Evolutionary conservation across 2,113 vertebrate species (phyloP), one percentile per base, ranked within the genome.

Genomic region (Axis porcinus): DNA sequence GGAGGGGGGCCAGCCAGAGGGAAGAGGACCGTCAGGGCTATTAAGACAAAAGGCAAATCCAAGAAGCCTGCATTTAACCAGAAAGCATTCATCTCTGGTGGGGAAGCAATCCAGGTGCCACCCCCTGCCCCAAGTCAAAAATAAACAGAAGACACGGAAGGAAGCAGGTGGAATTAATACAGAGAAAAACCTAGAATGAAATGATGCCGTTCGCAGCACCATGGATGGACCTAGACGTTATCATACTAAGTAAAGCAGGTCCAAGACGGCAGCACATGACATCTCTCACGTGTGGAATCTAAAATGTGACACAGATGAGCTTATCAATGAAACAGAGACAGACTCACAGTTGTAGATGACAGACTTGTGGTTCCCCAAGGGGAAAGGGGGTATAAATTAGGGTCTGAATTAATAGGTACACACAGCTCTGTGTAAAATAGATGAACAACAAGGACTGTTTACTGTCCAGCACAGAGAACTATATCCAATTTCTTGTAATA

Each of bases 211-310:
- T n/a, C 23, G 17, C 50, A 82, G 79, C 47, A 33, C 11, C 78
- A 2, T 13, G 78, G 10, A 13, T 54, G 79, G 79, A 82, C 30
- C 79, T 23, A 23, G 79, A n/a, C 6, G 2, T 54, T 5, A 7
- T n/a, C 79, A 54, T 2, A 30, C 47, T 1, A 11, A 52, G 28
- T 33, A 19, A 2, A 52, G 17, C 6, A 3, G 30, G 45, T 6
- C 47, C 11, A 6, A 52, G 78, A 21, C 2, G 6, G 0, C 16
- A n/a, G 47, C 28, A 7, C 2, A 1, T 6, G 45, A 6, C 6
- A 15, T 33, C 28, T 33, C 28, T 21, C 6, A 19, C 5, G 3
- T 50, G 78, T 33, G 28, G 78, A 3, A 7, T 21, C 47, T 7
- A 3, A 50, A 21, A 17, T 19, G 5, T 52, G 47, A 7, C 36